Base-by-base conservation (phyloP, 2,113 vertebrate genomes). In the Phoxinus phoxinus region DNA sequence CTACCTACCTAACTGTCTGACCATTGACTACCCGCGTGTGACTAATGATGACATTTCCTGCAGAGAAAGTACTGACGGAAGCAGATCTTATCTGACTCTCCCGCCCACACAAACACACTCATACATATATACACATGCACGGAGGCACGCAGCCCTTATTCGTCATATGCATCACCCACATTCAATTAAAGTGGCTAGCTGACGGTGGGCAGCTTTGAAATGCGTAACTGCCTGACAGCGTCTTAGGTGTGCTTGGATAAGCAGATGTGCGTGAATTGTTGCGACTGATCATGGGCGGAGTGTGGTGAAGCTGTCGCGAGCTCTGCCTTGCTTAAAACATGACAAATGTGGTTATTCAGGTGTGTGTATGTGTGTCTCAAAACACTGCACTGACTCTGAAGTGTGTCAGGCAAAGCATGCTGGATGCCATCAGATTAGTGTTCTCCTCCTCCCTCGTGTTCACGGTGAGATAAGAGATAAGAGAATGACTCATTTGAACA, bases 41-140 rank as follows among this genome's bases (percentile, higher is more conserved):
- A 86, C 80, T 86, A 86, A 84, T 76, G 51, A 85, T 86, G 77
- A 86, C 51, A 56, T 86, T 67, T 84, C 85, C 85, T 46, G 41
- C 65, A 41, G 37, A 86, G 71, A 72, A 72, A 59, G 41, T 51
- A 71, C 58, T 69, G 67, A 82, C 19, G 11, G 80, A 69, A 82
- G 81, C 67, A 58, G 27, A 72, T 72, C 46, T 58, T n/a, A 41
- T 17, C 48, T 41, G 23, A 72, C 65, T 79, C 41, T 86, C 46
- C 51, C 46, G 32, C 59, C 79, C 58, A 74, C 76, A 81, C 37
- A 77, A 35, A 82, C 61, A 79, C 53, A 73, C 53, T 35, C 75
- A 84, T 61, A 71, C 77, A 77, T 35, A 83, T 35, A 77, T 61
- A 61, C 46, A 53, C 23, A 59, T 78, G 41, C 51, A 75, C 12